Conservation (phyloP, 2,888 invertebrate genomes). For the Meghimatium bilineatum region DNA sequence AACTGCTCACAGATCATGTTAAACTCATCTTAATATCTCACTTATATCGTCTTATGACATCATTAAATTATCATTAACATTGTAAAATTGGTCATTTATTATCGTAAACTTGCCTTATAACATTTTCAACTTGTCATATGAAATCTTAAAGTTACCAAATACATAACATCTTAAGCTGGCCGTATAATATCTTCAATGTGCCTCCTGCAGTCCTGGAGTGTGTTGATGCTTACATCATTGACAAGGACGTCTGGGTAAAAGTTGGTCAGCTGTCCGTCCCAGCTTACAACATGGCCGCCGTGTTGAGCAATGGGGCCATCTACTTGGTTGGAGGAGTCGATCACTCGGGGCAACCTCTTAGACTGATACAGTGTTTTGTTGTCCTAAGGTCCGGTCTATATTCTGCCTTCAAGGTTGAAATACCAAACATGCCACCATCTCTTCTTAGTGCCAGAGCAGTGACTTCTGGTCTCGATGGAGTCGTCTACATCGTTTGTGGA, state of each 20-base stretch:
- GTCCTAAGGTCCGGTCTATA: conserved; percentile 44
- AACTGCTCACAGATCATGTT: too few relatives aligned
- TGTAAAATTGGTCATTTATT: too few relatives aligned
- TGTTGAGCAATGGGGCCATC: conserved; percentile 45
- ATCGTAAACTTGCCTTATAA: too few relatives aligned
- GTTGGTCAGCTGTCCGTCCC: conserved; percentile 46
- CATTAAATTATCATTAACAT: too few relatives aligned
- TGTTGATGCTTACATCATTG: conserved; percentile 49
- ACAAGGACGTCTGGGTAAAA: conserved; percentile 49
- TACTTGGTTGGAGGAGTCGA: conserved; percentile 47
- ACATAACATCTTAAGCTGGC: neutral
- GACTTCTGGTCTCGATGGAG: conserved; percentile 34
- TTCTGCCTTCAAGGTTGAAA: conserved; percentile 47
- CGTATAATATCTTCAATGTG: too few relatives aligned
- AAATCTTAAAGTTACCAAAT: neutral
- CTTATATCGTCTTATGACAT: neutral
- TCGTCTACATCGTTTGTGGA: conserved; percentile 46
- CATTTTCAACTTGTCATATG: neutral
- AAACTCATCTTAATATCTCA: neutral
- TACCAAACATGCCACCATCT: conserved; percentile 46
- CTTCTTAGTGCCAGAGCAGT: conserved; percentile 47
- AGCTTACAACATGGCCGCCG: conserved; percentile 49
- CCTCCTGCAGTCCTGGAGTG: conserved; percentile 40
- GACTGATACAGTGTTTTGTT: conserved; percentile 47
- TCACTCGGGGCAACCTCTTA: conserved; percentile 44